A percentile compares a stretch with the other conserved stretches of the same genome.
Conservation (phyloP, 2,888 invertebrate species). For the Chrysolina americana region DNA sequence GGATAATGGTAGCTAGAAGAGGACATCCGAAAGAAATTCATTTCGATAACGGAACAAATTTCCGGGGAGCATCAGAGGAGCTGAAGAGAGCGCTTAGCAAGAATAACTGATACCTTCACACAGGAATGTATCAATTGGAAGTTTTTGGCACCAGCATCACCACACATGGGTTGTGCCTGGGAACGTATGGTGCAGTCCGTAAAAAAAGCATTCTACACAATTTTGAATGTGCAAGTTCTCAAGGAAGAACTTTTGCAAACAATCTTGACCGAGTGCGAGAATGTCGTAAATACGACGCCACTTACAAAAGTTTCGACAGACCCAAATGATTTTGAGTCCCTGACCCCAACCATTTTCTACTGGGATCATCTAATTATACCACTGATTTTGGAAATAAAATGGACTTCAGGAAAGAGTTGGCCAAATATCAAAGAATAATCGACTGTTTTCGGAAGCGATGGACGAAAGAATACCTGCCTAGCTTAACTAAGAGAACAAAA, state of each 20-base stretch:
- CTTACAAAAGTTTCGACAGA: no score
- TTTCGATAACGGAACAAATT: background rate
- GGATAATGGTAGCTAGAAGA: background rate
- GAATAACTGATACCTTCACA: background rate
- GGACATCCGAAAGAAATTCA: background rate
- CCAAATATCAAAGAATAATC: background rate
- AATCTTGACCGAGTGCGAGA: background rate
- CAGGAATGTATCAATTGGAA: background rate
- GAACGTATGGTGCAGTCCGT: background rate
- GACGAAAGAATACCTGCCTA: conserved; percentile 15
- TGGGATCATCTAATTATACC: no score
- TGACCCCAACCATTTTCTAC: no score
- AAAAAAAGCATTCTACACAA: no score
- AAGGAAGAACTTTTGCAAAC: no score
- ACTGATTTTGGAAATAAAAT: background rate
- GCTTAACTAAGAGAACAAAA: conserved; percentile 25
- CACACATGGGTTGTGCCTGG: background rate
- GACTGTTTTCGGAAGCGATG: conserved; percentile 20
- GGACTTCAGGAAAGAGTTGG: background rate
- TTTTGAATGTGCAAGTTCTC: no score
- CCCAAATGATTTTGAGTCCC: no score
- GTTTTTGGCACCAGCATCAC: background rate
- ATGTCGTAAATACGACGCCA: no score
- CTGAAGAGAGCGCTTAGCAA: background rate
- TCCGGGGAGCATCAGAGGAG: background rate